Conservation (phyloP, 2,888 invertebrate genomes). For the Suillia variegata region DNA sequence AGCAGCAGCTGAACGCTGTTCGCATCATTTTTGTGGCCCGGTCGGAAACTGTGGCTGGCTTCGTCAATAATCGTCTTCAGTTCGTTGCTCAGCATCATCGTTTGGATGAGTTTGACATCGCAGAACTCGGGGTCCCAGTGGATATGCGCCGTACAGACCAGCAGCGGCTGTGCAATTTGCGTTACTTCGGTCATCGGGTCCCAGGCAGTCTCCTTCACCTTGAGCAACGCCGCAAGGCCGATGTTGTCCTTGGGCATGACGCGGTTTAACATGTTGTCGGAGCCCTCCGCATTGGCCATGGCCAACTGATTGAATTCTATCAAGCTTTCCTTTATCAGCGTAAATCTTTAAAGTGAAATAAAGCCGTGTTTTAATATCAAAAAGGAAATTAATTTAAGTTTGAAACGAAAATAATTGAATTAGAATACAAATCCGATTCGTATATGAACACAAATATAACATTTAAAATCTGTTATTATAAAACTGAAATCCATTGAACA, state of each 20-base stretch:
- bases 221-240: conserved; percentile 91
- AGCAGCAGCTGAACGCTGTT: conserved; percentile 87
- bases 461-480: too few species aligned
- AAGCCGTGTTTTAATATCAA: too few species aligned
- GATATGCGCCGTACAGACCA: conserved; percentile 98
- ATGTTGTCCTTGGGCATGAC: conserved; percentile 99
- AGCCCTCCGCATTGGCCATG: conserved; percentile 97
- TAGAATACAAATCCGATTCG: not conserved
- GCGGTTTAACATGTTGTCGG: conserved; percentile 96
- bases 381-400: too few species aligned
- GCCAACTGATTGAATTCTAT: conserved; percentile 99
- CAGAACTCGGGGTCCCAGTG: conserved; percentile 99
- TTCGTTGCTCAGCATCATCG: conserved; percentile 98
- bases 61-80: conserved; percentile 86
- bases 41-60: conserved; percentile 78
- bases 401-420: not conserved
- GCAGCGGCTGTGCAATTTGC: conserved; percentile 77
- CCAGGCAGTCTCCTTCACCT: conserved; percentile 95
- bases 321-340: conserved; percentile 91
- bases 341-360: conserved; percentile 85
- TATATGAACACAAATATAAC: not conserved
- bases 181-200: conserved; percentile 81
- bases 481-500: too few species aligned
- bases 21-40: conserved; percentile 74
- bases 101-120: conserved; percentile 98